A percentile compares a stretch with the other conserved stretches of the same genome.
These are phyloP conservation scores for Brachypterus glaber DNA, from an alignment of 2,888 invertebrate genomes.

Conservation along the genomic window DNA sequence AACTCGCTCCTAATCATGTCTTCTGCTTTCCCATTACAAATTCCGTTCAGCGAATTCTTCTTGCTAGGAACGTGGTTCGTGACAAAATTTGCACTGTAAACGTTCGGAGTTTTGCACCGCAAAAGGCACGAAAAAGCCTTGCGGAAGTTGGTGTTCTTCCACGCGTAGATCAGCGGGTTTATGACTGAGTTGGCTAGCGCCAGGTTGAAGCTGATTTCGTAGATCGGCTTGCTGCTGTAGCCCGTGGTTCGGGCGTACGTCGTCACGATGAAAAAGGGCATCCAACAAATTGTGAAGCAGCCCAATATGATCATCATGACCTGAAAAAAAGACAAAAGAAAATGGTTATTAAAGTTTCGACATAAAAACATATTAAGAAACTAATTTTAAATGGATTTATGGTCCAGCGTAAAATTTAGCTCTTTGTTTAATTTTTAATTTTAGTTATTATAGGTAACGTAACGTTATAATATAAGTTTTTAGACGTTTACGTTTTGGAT, in stretches of 20 bases:
- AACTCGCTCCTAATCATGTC: constrained; percentile 19
- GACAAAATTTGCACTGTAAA: constrained; percentile 31
- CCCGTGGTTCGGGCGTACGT: constrained; percentile 30
- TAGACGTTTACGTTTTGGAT: too few species aligned
- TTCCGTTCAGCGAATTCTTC: constrained; percentile 44
- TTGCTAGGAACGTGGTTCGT: constrained; percentile 47
- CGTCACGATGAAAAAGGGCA: constrained; percentile 62
- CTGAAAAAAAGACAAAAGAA: constrained; percentile 41
- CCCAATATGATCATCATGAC: constrained; percentile 69
- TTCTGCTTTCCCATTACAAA: constrained; percentile 39
- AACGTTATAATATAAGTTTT: too few species aligned
- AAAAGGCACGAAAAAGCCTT: constrained; percentile 60
- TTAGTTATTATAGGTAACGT: too few species aligned
- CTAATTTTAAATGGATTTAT: too few species aligned
- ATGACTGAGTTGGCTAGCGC: constrained; percentile 73
- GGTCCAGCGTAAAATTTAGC: too few species aligned
- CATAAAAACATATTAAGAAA: too few species aligned
- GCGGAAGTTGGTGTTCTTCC: constrained; percentile 73
- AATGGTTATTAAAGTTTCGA: too few species aligned
- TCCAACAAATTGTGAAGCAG: constrained; percentile 73
- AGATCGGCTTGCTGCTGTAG: constrained; percentile 22
- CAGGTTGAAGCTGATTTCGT: constrained; percentile 44
- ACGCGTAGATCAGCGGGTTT: constrained; percentile 76
- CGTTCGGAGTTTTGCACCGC: constrained; percentile 55
- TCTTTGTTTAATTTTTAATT: too few species aligned